Evolutionary conservation across 2,113 vertebrate species (phyloP).

Genomic region (Vicugna pacos): DNA sequence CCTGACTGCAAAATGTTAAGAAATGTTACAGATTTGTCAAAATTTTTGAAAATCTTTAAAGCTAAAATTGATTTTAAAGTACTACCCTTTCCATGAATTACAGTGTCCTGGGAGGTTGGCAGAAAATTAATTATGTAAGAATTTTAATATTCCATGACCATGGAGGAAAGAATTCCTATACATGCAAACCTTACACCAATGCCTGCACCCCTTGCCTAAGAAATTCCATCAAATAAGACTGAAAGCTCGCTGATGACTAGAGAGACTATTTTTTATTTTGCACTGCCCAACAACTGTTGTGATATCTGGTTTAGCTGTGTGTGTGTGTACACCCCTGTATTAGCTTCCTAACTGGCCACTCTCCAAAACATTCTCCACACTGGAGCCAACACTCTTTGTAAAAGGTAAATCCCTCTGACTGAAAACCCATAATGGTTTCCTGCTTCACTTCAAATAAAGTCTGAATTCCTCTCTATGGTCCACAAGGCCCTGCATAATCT

Average conservation of each 20-base stretch:
- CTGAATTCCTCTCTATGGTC: background rate
- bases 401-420: background rate
- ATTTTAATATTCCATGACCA: constrained; percentile 12
- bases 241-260: background rate
- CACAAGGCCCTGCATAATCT: background rate
- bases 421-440: background rate
- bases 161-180: background rate
- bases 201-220: background rate
- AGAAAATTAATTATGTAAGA: constrained; percentile 20
- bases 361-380: background rate
- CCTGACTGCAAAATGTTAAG: background rate
- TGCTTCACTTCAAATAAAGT: constrained; percentile 15
- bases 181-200: background rate
- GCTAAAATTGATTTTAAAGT: background rate
- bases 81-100: background rate
- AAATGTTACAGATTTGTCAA: background rate
- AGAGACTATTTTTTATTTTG: background rate
- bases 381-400: background rate
- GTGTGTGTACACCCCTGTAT: background rate
- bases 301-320: background rate
- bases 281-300: background rate
- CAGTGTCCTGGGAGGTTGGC: background rate
- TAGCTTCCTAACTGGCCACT: background rate
- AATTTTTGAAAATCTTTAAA: background rate
- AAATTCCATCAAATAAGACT: constrained; percentile 8